Evolutionary conservation across 1,140 invertebrate species (phyloP).

Genomic region (Agrypnia vestita): DNA sequence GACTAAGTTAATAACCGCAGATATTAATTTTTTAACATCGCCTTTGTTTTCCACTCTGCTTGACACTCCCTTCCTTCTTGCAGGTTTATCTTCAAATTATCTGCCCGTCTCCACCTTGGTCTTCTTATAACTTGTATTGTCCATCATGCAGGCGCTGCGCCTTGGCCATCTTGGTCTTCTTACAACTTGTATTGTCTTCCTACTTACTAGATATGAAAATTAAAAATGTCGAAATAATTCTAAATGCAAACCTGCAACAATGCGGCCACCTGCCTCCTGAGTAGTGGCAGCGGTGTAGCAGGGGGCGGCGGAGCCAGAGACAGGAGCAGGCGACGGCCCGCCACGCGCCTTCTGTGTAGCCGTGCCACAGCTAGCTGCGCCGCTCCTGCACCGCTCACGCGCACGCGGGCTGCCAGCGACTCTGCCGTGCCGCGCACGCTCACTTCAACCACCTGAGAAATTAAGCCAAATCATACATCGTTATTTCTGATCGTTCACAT

Average conservation of each 20-base stretch:
- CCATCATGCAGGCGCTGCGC: too few species aligned
- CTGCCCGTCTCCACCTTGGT: too few species aligned
- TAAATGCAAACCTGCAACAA: slow-evolving; percentile 59
- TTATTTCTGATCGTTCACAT: too few species aligned
- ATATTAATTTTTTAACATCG: too few species aligned
- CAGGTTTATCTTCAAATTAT: too few species aligned
- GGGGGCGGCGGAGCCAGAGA: slow-evolving; percentile 80
- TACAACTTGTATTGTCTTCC: too few species aligned
- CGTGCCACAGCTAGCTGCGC: slow-evolving; percentile 87
- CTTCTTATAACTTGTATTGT: too few species aligned
- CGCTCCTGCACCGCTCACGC: slow-evolving; percentile 68
- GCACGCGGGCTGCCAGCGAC: slow-evolving; percentile 66
- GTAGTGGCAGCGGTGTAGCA: slow-evolving; percentile 78
- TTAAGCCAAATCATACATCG: too few species aligned
- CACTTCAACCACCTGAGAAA: slow-evolving; percentile 62
- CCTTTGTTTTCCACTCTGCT: too few species aligned
- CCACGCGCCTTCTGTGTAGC: slow-evolving; percentile 85
- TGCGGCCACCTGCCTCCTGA: slow-evolving; percentile 72
- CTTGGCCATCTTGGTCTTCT: too few species aligned
- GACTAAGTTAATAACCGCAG: too few species aligned
- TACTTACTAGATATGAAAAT: neutral
- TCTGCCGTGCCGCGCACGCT: slow-evolving; percentile 66
- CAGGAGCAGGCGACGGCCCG: slow-evolving; percentile 85
- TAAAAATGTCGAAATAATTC: neutral
- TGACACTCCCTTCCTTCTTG: too few species aligned